These are phyloP conservation scores for Mus pahari DNA, from an alignment of 2,113 vertebrate species.

Conservation along the genomic window DNA sequence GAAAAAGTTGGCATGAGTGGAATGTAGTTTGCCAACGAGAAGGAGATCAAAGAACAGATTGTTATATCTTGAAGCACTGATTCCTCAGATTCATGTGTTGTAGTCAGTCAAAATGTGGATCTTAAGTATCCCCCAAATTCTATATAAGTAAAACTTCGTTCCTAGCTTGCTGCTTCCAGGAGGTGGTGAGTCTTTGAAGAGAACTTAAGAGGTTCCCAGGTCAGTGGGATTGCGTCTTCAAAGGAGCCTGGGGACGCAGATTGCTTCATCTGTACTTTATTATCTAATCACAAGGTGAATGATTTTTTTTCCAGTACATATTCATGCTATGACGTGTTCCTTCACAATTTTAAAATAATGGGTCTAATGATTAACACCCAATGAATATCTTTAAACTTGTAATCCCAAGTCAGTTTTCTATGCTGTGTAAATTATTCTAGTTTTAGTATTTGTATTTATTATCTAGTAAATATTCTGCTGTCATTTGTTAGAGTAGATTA, in stretches of 20 bases:
- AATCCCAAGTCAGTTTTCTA: background rate
- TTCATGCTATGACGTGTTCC: background rate
- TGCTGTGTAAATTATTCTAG: background rate
- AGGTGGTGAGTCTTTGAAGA: background rate
- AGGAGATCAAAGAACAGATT: background rate
- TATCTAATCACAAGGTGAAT: background rate
- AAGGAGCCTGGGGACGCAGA: background rate
- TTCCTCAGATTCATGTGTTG: background rate
- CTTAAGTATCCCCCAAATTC: background rate
- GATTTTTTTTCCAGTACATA: background rate
- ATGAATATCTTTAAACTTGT: background rate
- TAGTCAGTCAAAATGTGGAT: background rate
- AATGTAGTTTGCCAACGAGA: slow-evolving; percentile 12
- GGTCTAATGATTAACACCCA: background rate
- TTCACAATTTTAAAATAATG: background rate
- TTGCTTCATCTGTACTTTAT: background rate
- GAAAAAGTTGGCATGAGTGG: background rate
- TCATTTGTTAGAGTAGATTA: background rate
- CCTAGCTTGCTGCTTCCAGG: background rate
- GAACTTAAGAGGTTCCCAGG: background rate
- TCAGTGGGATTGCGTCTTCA: background rate
- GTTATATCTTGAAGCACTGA: background rate
- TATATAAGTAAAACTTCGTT: background rate
- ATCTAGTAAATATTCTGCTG: background rate
- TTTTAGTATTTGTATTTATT: background rate